Conservation (phyloP, 2,113 vertebrate genomes). For the Ancistrus triradiatus region DNA sequence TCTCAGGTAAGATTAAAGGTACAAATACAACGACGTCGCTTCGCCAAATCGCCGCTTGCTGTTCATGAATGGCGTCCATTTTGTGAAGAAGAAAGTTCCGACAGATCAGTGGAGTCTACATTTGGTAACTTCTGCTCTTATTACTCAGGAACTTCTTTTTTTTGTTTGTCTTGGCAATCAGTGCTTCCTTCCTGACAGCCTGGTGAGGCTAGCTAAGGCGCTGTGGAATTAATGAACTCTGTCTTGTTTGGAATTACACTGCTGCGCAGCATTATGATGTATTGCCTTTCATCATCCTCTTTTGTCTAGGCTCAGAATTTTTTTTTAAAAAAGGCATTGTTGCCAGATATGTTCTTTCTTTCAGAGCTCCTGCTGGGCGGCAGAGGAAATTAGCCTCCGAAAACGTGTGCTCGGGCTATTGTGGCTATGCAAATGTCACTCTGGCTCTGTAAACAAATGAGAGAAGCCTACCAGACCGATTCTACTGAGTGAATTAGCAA, state of each 20-base stretch:
- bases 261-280: constrained; percentile 28
- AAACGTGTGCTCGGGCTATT: constrained; percentile 8
- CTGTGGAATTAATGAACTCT: constrained; percentile 36
- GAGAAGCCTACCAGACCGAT: background rate
- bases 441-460: constrained; percentile 32
- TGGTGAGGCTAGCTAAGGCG: constrained; percentile 3
- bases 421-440: constrained; percentile 32
- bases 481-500: background rate
- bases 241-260: constrained; percentile 36
- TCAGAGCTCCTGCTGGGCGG: constrained; percentile 12
- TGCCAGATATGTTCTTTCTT: constrained; percentile 21
- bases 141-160: constrained; percentile 11
- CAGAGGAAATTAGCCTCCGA: constrained; percentile 37
- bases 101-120: background rate
- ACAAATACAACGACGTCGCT: background rate
- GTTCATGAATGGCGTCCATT: background rate
- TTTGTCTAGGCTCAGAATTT: constrained; percentile 28
- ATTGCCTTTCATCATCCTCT: constrained; percentile 40
- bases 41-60: background rate
- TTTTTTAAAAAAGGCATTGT: constrained; percentile 19
- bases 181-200: constrained; percentile 29
- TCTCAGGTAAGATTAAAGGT: background rate
- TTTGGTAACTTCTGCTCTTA: constrained; percentile 5
- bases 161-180: constrained; percentile 21
- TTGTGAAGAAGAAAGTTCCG: background rate